phyloP scores from a whole-genome alignment of 1,140 invertebrate genomes.

The Pseudobourletiella spinata region DNA sequence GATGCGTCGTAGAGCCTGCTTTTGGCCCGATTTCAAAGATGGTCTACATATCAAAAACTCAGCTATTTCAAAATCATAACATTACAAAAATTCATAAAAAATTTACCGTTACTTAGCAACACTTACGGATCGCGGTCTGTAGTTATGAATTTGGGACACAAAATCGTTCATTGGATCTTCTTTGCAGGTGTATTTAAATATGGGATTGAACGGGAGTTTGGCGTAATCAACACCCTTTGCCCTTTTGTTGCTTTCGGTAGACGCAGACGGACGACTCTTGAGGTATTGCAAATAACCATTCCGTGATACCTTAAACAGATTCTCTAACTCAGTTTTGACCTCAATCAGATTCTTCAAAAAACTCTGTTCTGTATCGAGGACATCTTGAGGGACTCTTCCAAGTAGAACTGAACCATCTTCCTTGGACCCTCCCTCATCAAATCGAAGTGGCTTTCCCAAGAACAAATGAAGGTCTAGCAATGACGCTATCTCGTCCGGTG shows the following conservation, averaged over 20 bases:
- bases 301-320: slow-evolving; percentile 62
- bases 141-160: slow-evolving; percentile 62
- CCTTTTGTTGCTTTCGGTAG: slow-evolving; percentile 75
- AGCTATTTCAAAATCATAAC: too few species aligned
- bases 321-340: slow-evolving; percentile 60
- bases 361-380: slow-evolving; percentile 75
- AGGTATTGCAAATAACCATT: slow-evolving; percentile 90
- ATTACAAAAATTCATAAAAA: too few species aligned
- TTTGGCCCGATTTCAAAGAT: slow-evolving; percentile 86
- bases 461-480: slow-evolving; percentile 91
- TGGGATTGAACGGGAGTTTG: slow-evolving; percentile 50
- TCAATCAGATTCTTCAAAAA: slow-evolving; percentile 67
- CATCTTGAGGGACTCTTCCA: slow-evolving; percentile 68
- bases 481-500: slow-evolving; percentile 83
- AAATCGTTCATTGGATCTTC: slow-evolving; percentile 31
- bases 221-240: slow-evolving; percentile 57
- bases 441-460: slow-evolving; percentile 63
- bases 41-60: slow-evolving; percentile 57
- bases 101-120: too few species aligned
- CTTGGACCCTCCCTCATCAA: slow-evolving; percentile 34
- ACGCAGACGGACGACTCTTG: slow-evolving; percentile 72
- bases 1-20: slow-evolving; percentile 60
- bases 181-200: slow-evolving; percentile 42
- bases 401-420: slow-evolving; percentile 47
- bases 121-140: slow-evolving; percentile 71